Conservation (phyloP, 2,888 invertebrate species). For the Geophilus truncorum region DNA sequence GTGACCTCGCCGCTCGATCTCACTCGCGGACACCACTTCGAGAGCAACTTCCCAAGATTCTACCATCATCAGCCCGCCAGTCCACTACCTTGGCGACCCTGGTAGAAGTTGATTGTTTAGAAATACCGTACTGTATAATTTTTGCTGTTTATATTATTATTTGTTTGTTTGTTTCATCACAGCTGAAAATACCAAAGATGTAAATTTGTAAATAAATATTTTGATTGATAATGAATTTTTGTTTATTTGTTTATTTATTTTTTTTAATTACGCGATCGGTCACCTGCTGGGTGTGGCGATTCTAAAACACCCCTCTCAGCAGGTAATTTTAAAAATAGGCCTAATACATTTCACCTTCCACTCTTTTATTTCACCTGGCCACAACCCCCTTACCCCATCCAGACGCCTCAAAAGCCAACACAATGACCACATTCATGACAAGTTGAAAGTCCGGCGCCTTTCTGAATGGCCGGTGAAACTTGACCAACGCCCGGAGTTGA, state of each 20-base stretch:
- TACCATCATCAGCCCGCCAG: neutral
- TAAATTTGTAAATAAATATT: slow-evolving; percentile 14
- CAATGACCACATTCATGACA: neutral
- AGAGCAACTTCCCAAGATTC: neutral
- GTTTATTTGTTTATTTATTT: neutral
- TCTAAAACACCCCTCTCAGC: neutral
- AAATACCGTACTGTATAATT: neutral
- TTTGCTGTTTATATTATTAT: neutral
- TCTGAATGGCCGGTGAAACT: neutral
- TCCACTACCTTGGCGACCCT: neutral
- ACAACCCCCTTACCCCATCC: too few species aligned
- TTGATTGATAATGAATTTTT: neutral
- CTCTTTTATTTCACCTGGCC: neutral
- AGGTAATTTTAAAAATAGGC: neutral
- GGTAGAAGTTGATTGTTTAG: neutral
- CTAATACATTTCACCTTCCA: neutral
- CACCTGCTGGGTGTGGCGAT: neutral
- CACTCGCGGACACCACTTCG: neutral
- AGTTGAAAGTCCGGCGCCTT: neutral
- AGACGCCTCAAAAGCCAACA: neutral
- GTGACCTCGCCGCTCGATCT: neutral
- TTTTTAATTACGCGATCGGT: neutral
- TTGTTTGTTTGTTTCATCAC: neutral
- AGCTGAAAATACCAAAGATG: slow-evolving; percentile 20
- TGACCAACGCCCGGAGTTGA: neutral